A percentile compares a stretch with the other conserved stretches of the same genome.
phyloP scores from a whole-genome alignment of 2,888 invertebrate species.

The Nemurella pictetii region DNA sequence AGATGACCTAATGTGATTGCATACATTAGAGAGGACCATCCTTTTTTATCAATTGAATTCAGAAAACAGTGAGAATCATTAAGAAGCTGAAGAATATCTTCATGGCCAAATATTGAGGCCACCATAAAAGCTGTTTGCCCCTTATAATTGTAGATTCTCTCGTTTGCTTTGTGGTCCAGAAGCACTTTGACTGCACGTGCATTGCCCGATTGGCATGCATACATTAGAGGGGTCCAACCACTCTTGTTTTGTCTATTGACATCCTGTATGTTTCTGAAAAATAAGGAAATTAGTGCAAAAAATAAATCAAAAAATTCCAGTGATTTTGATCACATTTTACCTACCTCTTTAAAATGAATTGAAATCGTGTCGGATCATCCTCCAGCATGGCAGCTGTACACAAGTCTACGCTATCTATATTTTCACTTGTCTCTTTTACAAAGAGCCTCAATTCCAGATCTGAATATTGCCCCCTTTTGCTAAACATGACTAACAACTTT shows the following conservation, averaged over 20 bases:
- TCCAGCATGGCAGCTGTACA: background rate
- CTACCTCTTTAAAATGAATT: background rate
- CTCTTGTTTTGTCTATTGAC: background rate
- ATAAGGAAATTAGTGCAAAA: background rate
- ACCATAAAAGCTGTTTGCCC: background rate
- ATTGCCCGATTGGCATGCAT: slow-evolving; percentile 6
- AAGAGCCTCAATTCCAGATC: background rate
- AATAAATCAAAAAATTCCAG: background rate
- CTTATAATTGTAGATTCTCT: background rate
- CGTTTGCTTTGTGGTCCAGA: background rate
- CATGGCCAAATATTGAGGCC: background rate
- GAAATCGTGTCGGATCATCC: background rate
- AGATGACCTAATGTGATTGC: background rate
- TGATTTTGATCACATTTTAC: background rate
- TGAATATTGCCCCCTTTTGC: background rate
- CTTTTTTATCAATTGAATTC: background rate
- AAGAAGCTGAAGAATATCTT: background rate
- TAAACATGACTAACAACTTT: background rate
- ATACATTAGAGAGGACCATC: background rate
- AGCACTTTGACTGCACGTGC: background rate
- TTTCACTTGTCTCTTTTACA: background rate
- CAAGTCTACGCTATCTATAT: background rate
- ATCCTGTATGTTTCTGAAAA: background rate
- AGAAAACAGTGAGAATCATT: background rate
- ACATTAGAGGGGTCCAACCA: background rate